Conservation (phyloP, 2,888 invertebrate species). For the Ophioninae sp. region DNA sequence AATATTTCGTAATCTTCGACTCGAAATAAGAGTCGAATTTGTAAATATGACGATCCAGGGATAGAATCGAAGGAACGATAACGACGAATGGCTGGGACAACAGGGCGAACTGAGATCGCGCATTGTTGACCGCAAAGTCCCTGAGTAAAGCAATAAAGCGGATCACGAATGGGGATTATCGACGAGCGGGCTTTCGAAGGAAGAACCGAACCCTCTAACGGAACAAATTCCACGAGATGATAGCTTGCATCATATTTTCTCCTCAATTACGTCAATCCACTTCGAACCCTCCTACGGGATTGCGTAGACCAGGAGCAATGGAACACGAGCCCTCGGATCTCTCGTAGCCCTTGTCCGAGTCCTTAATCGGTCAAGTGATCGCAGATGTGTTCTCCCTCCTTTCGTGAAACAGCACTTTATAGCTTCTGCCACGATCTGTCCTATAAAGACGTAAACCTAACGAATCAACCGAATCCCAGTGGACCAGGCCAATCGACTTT, state of each 20-base stretch:
- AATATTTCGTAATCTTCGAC: too few species aligned
- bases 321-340: constrained; percentile 66
- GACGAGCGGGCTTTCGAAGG: constrained; percentile 60
- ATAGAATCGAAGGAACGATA: neutral
- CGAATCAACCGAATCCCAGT: neutral
- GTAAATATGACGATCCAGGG: too few species aligned
- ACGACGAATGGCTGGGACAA: neutral
- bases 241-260: constrained; percentile 78
- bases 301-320: constrained; percentile 51
- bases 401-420: constrained; percentile 38
- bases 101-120: constrained; percentile 2
- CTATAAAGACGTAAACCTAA: constrained; percentile 2
- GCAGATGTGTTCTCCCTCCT: constrained; percentile 72
- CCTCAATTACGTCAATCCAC: constrained; percentile 81
- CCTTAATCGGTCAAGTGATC: constrained; percentile 82
- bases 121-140: constrained; percentile 32
- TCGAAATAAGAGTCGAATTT: too few species aligned
- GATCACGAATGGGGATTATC: constrained; percentile 45
- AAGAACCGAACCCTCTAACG: constrained; percentile 53
- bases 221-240: constrained; percentile 65
- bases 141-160: constrained; percentile 43
- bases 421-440: constrained; percentile 37
- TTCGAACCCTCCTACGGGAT: constrained; percentile 73
- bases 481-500: neutral
- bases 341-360: constrained; percentile 68